Evolutionary conservation across 2,888 invertebrate species (phyloP), one percentile per base, ranked within the genome.

Genomic region (Eurytoma californica): DNA sequence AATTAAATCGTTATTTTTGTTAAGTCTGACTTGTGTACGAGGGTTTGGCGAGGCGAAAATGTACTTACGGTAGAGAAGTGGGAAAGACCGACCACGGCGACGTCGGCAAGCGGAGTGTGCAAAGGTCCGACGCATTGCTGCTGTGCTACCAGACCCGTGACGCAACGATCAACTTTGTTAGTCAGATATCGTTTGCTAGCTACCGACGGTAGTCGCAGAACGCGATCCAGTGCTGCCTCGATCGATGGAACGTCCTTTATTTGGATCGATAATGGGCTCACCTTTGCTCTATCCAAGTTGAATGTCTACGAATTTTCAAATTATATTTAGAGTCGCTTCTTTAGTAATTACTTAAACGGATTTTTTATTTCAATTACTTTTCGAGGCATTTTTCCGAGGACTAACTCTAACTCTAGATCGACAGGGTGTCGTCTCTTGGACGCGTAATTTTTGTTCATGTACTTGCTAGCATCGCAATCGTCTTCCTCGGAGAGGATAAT

Each of bases 101-200:
- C 98, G 91, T 99, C 98, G 0, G 98, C 97, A 4, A 99, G 91
- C 0, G 99, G 99, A 0, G 98, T 97, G 90, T 99, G 99, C 0
- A 99, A 91, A 0, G 98, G 98, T 0, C 99, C 99, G 30, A 99
- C 97, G 89, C 99, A 99, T 90, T 99, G 99, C 87, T 99, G 99
- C 90, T 98, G 98, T 0, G 97, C 99, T 77, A 99, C 93, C 18
- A 99, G 91, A 0, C 99, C 99, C 2, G 97, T 95, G 12, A 99
- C 98, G 88, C 98, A 98, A 60, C 98, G 93, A 89, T 97, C 96
- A 18, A 98, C 98, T 93, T 98, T 98, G 87, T 96, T 98, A 0
- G 98, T 98, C 60, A 98, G 92, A 88, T 97, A 98, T 84, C 98
- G 93, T 90, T 99, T 99, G 90, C 98, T 98, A 66, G 95, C 96